Evolutionary conservation across 2,113 vertebrate species (phyloP).

Genomic region (Indicator indicator): DNA sequence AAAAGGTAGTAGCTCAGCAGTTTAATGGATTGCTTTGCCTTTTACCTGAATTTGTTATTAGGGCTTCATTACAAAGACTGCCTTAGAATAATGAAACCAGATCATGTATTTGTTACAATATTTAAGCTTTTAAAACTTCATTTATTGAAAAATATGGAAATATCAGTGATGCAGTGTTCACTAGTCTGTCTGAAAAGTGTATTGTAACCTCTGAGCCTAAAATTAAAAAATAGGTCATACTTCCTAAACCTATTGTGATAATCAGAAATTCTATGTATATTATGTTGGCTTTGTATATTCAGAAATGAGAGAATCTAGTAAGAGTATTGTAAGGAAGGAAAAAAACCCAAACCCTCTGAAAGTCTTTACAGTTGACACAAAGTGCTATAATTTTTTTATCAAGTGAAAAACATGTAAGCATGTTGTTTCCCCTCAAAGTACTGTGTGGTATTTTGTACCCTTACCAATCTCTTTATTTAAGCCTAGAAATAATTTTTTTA

Average conservation of each 20-base stretch:
- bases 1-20: background rate
- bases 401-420: slow-evolving; percentile 20
- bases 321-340: slow-evolving; percentile 51
- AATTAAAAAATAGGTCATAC: background rate
- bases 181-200: slow-evolving; percentile 35
- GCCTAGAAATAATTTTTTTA: background rate
- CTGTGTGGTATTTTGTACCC: slow-evolving; percentile 24
- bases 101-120: background rate
- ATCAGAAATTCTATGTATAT: slow-evolving; percentile 22
- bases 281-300: slow-evolving; percentile 41
- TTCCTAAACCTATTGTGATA: background rate
- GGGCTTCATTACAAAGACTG: background rate
- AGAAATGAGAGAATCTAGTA: slow-evolving; percentile 38
- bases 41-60: background rate
- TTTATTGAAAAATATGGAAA: background rate
- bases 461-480: slow-evolving; percentile 45
- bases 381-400: slow-evolving; percentile 28
- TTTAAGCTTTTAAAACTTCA: background rate
- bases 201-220: slow-evolving; percentile 16
- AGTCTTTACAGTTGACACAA: slow-evolving; percentile 38
- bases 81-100: background rate
- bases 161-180: background rate
- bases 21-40: background rate
- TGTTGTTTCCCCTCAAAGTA: background rate
- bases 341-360: background rate